Conservation (phyloP, 2,113 vertebrate genomes). For the Formicarius rufipectus region DNA sequence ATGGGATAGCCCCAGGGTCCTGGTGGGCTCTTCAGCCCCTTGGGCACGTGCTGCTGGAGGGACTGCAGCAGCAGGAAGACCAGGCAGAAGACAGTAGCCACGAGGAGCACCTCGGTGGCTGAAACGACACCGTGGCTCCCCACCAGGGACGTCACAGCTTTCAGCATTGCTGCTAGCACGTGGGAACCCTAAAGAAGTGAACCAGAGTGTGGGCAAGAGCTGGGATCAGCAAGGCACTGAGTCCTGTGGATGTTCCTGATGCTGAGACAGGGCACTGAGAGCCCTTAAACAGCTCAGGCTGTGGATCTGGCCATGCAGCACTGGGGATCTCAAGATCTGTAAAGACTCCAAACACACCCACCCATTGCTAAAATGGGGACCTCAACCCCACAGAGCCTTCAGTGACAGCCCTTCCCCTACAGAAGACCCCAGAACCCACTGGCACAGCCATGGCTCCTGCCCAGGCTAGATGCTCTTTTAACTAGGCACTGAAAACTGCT, state of each 20-base stretch:
- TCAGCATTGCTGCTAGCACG: slow-evolving; percentile 14
- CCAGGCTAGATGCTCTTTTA: background rate
- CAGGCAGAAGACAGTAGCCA: slow-evolving; percentile 68
- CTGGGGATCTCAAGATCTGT: background rate
- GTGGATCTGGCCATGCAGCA: background rate
- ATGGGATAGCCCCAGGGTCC: slow-evolving; percentile 84
- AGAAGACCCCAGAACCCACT: background rate
- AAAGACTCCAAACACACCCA: background rate
- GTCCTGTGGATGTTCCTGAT: slow-evolving; percentile 60
- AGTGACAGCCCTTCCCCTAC: background rate
- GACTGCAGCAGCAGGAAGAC: slow-evolving; percentile 73
- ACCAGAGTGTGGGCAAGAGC: slow-evolving; percentile 72
- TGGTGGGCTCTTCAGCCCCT: slow-evolving; percentile 79
- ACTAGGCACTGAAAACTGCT: background rate
- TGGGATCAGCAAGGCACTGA: slow-evolving; percentile 48
- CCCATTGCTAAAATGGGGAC: accelerated
- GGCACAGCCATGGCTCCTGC: background rate
- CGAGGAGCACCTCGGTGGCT: slow-evolving; percentile 76
- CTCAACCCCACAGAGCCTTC: background rate
- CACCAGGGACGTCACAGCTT: slow-evolving; percentile 60
- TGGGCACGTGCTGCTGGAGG: slow-evolving; percentile 18
- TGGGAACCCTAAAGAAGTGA: slow-evolving; percentile 61
- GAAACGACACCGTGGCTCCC: slow-evolving; percentile 63
- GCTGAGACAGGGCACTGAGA: background rate
- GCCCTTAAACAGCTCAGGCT: background rate